A percentile compares a stretch with the other conserved stretches of the same genome.
Conservation (phyloP, 2,797 vertebrate species). For the Okamejei kenojei region DNA sequence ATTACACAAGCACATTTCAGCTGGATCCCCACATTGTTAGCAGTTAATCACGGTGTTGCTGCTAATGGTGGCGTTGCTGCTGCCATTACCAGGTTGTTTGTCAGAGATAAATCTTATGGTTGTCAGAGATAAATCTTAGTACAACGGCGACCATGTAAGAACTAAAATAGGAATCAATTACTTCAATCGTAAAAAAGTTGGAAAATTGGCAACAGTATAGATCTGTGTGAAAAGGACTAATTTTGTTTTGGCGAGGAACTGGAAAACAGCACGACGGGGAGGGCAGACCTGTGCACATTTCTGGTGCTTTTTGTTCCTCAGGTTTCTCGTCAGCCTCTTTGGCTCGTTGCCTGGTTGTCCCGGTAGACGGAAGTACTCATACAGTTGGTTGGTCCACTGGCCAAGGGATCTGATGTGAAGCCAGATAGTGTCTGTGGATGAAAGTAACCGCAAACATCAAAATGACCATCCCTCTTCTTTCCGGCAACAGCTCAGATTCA, state of each 20-base stretch:
- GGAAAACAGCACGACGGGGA: not conserved
- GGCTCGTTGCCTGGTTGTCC: constrained; percentile 39
- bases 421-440: constrained; percentile 69
- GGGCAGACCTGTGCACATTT: constrained; percentile 52
- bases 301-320: constrained; percentile 47
- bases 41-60: too few relatives aligned
- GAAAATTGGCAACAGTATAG: not conserved
- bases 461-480: too few relatives aligned
- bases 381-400: constrained; percentile 80
- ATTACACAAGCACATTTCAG: not conserved
- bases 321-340: constrained; percentile 53
- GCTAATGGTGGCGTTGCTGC: too few relatives aligned
- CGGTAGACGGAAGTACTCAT: constrained; percentile 64
- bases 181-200: not conserved
- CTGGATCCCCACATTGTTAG: not conserved
- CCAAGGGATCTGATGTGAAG: constrained; percentile 77
- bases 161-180: not conserved
- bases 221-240: not conserved
- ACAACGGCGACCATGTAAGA: not conserved
- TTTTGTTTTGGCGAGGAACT: not conserved
- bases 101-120: not conserved
- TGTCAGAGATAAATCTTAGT: not conserved
- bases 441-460: not conserved
- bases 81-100: too few relatives aligned
- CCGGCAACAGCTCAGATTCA: not conserved